phyloP scores from a whole-genome alignment of 2,797 vertebrate genomes.

The Ambastaia sidthimunki region DNA sequence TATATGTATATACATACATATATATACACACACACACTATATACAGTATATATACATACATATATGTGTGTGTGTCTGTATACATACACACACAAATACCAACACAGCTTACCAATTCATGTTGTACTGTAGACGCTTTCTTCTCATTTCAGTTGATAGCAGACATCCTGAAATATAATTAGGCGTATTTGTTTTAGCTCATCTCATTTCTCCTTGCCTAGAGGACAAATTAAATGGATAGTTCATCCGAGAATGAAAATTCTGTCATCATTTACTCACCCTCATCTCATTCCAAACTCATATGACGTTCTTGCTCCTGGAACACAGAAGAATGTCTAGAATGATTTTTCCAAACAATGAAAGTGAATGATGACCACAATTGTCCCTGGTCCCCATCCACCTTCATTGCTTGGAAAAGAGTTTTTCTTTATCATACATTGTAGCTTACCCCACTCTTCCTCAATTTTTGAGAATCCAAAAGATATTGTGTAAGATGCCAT shows the following conservation, averaged over 20 bases:
- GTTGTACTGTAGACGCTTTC: neutral
- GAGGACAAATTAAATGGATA: neutral
- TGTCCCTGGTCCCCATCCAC: neutral
- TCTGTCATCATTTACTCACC: neutral
- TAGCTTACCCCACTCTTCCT: neutral
- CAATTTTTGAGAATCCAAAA: neutral
- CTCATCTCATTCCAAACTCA: neutral
- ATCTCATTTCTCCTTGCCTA: neutral
- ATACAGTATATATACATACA: no score
- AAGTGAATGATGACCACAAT: neutral
- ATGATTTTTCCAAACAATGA: neutral
- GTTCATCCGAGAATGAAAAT: neutral
- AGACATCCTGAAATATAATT: constrained; percentile 1
- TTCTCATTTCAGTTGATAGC: neutral
- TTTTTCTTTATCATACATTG: neutral
- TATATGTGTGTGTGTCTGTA: no score
- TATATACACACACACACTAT: no score
- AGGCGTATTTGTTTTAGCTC: constrained; percentile 12
- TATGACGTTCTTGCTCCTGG: neutral
- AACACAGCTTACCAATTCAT: neutral
- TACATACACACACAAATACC: no score
- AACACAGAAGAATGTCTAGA: neutral
- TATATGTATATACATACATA: no score
- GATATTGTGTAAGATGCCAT: neutral
- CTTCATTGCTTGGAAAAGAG: neutral